Percentiles rank a stretch among this genome's conserved stretches.
phyloP scores from a whole-genome alignment of 2,888 invertebrate genomes.

The Drosophila emarginata region DNA sequence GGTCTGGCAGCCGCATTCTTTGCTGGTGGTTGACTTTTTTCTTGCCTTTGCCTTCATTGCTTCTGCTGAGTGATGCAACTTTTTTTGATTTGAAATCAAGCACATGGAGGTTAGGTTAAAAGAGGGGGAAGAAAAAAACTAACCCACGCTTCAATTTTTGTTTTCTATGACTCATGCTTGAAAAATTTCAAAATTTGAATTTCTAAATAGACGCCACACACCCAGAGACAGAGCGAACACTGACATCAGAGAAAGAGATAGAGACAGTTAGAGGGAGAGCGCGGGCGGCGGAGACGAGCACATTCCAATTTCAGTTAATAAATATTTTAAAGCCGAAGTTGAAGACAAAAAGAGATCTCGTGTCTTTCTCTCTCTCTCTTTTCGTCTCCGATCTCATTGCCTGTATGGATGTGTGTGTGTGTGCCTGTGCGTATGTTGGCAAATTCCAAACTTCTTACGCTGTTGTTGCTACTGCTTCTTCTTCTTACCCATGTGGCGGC shows the following conservation, averaged over 20 bases:
- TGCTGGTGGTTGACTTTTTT: slow-evolving; percentile 80
- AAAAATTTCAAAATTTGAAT: slow-evolving; percentile 71
- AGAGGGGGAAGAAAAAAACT: slow-evolving; percentile 20
- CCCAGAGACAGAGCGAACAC: slow-evolving; percentile 22
- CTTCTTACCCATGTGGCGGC: slow-evolving; percentile 60
- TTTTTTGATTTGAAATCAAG: slow-evolving; percentile 38
- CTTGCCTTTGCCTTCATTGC: slow-evolving; percentile 59
- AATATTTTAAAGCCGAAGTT: slow-evolving; percentile 58
- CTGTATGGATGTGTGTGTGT: slow-evolving; percentile 20
- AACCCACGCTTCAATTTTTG: slow-evolving; percentile 49
- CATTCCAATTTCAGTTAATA: slow-evolving; percentile 75
- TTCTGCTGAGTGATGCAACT: slow-evolving; percentile 74
- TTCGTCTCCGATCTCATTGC: background rate
- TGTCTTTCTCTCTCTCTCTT: background rate
- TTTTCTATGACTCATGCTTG: slow-evolving; percentile 61
- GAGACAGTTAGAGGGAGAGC: slow-evolving; percentile 9
- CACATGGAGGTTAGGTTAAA: slow-evolving; percentile 5
- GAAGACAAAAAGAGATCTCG: slow-evolving; percentile 60
- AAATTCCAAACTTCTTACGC: slow-evolving; percentile 63
- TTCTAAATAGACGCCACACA: slow-evolving; percentile 68
- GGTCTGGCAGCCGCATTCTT: slow-evolving; percentile 74
- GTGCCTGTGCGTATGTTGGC: slow-evolving; percentile 33
- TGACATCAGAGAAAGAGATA: slow-evolving; percentile 18
- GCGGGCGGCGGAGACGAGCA: slow-evolving; percentile 49
- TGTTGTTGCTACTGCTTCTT: slow-evolving; percentile 12